A percentile compares a stretch with the other conserved stretches of the same genome.
phyloP scores from a whole-genome alignment of 2,797 vertebrate species.

The Dendrocincla fuliginosa region DNA sequence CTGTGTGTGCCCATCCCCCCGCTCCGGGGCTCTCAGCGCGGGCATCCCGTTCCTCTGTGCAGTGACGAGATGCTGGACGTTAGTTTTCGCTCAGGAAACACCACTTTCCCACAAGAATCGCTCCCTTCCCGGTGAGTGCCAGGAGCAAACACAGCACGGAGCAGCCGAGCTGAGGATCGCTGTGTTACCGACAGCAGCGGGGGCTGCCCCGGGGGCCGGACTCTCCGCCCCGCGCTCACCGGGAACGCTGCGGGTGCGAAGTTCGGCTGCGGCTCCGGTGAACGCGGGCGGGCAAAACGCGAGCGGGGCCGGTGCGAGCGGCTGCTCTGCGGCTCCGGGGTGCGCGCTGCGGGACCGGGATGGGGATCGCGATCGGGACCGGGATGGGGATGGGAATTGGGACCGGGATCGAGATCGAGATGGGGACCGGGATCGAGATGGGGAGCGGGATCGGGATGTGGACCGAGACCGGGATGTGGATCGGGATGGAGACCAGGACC shows the following conservation, averaged over 20 bases:
- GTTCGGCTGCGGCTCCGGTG: not conserved
- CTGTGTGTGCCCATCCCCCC: accelerated
- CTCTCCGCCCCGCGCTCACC: not conserved
- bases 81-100: not conserved
- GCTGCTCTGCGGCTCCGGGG: not conserved
- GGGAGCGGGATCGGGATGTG: no score
- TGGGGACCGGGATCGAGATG: no score
- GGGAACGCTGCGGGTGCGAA: not conserved
- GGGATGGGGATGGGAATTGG: no score
- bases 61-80: accelerated
- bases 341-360: no score
- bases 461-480: no score
- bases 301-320: not conserved
- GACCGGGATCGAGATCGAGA: no score
- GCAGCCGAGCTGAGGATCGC: not conserved
- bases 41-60: accelerated
- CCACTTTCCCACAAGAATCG: not conserved
- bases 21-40: not conserved
- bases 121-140: not conserved
- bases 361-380: no score
- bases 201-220: not conserved
- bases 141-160: not conserved
- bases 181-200: not conserved
- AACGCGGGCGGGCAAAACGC: not conserved
- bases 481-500: no score